A percentile compares a stretch with the other conserved stretches of the same genome.
Conservation (phyloP, 2,113 vertebrate genomes). For the Lagopus muta region DNA sequence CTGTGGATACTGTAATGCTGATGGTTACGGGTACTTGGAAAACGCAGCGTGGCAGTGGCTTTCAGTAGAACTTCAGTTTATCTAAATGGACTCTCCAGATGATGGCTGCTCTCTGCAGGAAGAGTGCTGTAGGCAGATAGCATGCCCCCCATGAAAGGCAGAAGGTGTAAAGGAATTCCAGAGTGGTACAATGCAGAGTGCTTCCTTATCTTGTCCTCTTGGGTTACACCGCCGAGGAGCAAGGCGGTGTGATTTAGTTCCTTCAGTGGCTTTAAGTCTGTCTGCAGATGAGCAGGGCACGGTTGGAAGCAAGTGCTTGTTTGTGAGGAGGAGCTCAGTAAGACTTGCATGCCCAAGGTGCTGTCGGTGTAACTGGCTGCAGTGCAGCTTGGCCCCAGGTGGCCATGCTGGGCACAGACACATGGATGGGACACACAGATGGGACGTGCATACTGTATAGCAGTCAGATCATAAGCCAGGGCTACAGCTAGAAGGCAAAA, state of each 20-base stretch:
- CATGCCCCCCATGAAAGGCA: accelerated
- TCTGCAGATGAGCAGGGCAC: background rate
- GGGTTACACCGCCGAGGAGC: background rate
- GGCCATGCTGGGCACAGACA: background rate
- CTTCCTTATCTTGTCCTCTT: background rate
- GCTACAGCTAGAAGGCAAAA: background rate
- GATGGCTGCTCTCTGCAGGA: background rate
- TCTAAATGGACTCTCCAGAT: background rate
- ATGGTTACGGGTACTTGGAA: background rate
- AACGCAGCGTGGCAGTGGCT: background rate
- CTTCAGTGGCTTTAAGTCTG: background rate
- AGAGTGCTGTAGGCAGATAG: background rate
- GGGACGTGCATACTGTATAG: accelerated
- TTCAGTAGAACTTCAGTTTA: background rate
- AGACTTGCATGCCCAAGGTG: accelerated
- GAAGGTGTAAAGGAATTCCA: background rate
- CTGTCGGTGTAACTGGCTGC: too few relatives aligned
- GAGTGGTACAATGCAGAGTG: accelerated
- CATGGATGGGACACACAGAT: background rate
- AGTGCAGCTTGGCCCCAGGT: too few relatives aligned
- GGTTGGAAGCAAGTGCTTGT: background rate
- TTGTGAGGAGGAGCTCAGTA: background rate
- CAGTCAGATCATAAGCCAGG: background rate
- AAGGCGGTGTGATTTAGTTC: background rate
- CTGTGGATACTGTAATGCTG: background rate